These are phyloP conservation scores for Eupithecia abbreviata DNA, from an alignment of 2,888 invertebrate genomes.

Conservation along the genomic window DNA sequence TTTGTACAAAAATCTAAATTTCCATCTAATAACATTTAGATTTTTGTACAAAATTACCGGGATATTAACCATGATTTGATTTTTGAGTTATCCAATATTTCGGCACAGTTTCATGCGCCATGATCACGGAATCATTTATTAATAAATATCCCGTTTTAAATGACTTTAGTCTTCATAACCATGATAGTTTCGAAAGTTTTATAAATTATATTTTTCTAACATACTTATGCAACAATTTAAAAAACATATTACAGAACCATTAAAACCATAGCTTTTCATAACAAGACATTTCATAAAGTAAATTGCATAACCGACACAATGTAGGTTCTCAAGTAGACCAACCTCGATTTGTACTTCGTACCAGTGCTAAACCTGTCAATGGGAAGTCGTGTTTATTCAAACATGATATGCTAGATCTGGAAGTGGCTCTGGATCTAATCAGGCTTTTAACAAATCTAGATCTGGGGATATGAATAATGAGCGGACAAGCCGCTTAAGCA, in stretches of 20 bases:
- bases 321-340: neutral
- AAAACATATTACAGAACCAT: neutral
- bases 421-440: slow-evolving; percentile 55
- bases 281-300: neutral
- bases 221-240: neutral
- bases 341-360: slow-evolving; percentile 5
- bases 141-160: no score
- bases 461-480: slow-evolving; percentile 22
- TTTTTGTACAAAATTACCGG: neutral
- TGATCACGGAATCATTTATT: no score
- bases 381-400: slow-evolving; percentile 52
- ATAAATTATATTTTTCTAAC: no score
- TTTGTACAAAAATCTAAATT: no score
- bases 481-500: slow-evolving; percentile 16
- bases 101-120: no score
- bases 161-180: no score
- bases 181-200: no score
- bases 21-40: neutral
- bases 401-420: slow-evolving; percentile 58
- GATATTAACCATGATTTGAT: no score
- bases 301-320: neutral
- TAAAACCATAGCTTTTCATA: neutral
- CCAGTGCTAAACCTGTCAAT: slow-evolving; percentile 45
- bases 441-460: slow-evolving; percentile 47
- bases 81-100: no score